Conservation (phyloP, 1,140 invertebrate genomes). For the Ptiloglossa arizonensis region DNA sequence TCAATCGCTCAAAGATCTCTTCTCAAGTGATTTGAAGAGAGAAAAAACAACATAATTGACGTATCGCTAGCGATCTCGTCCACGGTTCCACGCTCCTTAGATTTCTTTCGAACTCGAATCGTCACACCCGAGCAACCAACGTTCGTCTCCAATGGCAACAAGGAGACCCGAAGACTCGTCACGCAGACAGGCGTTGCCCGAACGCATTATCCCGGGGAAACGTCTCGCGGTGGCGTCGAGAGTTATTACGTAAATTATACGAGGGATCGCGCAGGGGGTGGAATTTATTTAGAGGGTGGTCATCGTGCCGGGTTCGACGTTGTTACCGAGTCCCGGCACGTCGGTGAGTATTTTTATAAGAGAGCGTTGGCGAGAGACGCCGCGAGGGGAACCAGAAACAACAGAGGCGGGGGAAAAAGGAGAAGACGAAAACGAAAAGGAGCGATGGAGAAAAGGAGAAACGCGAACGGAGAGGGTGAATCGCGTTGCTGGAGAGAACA, state of each 20-base stretch:
- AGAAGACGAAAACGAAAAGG: conserved; percentile 18
- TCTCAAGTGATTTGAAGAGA: too few species aligned
- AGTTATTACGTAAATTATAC: conserved; percentile 72
- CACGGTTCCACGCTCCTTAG: too few species aligned
- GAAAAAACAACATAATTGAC: too few species aligned
- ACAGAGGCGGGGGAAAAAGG: conserved; percentile 25
- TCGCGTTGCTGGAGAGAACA: conserved; percentile 26
- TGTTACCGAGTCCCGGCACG: conserved; percentile 66
- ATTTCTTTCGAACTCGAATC: too few species aligned
- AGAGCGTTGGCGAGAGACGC: conserved; percentile 23
- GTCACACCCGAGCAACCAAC: too few species aligned
- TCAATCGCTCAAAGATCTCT: too few species aligned
- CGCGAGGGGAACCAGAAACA: conserved; percentile 33
- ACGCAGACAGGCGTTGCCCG: not conserved
- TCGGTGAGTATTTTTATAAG: conserved; percentile 66
- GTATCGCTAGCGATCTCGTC: too few species aligned
- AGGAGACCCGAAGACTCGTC: not conserved
- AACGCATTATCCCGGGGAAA: conserved; percentile 19
- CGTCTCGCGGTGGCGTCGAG: conserved; percentile 57
- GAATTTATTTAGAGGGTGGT: conserved; percentile 68
- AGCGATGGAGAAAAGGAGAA: conserved; percentile 28
- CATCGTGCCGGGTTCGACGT: conserved; percentile 10
- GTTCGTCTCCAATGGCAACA: not conserved
- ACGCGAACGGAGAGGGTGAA: conserved; percentile 14
- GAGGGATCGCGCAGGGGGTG: conserved; percentile 47